phyloP scores from a whole-genome alignment of 2,888 invertebrate genomes.

The Papilio elwesi region DNA sequence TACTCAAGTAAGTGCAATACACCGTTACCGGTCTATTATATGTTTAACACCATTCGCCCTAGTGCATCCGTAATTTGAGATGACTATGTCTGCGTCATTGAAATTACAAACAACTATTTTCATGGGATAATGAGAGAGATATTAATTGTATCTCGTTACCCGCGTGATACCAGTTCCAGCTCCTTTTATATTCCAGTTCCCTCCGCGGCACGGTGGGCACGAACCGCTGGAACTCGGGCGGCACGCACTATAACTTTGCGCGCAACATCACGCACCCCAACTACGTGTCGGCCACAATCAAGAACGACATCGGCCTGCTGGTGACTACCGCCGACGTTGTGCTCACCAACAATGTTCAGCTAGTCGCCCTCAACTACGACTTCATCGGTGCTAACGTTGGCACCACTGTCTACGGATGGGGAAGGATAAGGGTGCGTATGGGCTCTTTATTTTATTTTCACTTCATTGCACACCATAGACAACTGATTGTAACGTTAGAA shows the following conservation, averaged over 20 bases:
- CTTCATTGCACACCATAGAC: no score
- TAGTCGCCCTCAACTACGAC: slow-evolving; percentile 45
- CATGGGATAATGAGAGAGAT: no score
- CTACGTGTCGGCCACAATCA: slow-evolving; percentile 54
- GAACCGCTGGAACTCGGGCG: slow-evolving; percentile 61
- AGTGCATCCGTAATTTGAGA: no score
- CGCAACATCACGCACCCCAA: slow-evolving; percentile 64
- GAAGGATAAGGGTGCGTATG: slow-evolving; percentile 49
- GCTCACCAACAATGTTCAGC: slow-evolving; percentile 39
- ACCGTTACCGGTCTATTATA: no score
- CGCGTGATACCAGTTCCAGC: neutral
- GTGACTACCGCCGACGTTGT: slow-evolving; percentile 44
- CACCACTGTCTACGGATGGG: slow-evolving; percentile 54
- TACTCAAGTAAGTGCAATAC: slow-evolving; percentile 49
- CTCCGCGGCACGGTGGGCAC: slow-evolving; percentile 65
- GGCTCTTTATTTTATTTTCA: slow-evolving; percentile 43
- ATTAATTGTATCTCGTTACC: no score
- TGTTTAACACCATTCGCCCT: no score
- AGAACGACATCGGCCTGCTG: slow-evolving; percentile 55
- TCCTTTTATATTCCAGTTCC: slow-evolving; percentile 48
- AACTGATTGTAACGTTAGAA: no score
- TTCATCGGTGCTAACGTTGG: slow-evolving; percentile 45
- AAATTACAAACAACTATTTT: no score
- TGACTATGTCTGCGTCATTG: no score
- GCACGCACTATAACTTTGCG: slow-evolving; percentile 52